Evolutionary conservation across 2,888 invertebrate species (phyloP).

Genomic region (Eremobia ochroleuca): DNA sequence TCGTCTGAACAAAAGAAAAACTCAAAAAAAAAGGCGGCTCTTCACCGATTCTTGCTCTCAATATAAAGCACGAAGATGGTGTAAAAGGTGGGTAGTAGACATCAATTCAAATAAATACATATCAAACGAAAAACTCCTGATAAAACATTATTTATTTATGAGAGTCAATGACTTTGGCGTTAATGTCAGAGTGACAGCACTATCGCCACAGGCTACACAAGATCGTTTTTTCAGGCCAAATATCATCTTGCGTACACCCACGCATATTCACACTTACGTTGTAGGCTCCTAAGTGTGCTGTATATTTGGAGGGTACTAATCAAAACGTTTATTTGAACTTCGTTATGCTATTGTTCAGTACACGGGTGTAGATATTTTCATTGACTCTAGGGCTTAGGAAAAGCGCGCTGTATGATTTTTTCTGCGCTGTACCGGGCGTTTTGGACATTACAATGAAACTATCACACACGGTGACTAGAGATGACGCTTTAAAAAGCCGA

Average conservation of each 20-base stretch:
- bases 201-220: conserved; percentile 2
- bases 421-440: too few relatives aligned
- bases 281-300: not conserved
- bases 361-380: not conserved
- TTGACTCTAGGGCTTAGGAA: not conserved
- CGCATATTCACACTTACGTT: conserved; percentile 6
- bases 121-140: not conserved
- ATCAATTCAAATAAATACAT: not conserved
- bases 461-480: not conserved
- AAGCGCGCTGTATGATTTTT: not conserved
- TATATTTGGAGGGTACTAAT: not conserved
- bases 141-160: conserved; percentile 11
- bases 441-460: not conserved
- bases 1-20: not conserved
- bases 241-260: not conserved
- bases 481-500: not conserved
- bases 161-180: conserved; percentile 17
- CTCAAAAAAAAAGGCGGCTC: not conserved
- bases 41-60: not conserved
- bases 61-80: not conserved
- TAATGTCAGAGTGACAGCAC: too few relatives aligned
- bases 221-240: conserved; percentile 14
- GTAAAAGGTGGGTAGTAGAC: not conserved
- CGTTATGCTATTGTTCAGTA: not conserved
- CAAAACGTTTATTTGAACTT: not conserved